These are phyloP conservation scores for Mesaphorura yosii DNA, from an alignment of 1,140 invertebrate species.

Conservation along the genomic window DNA sequence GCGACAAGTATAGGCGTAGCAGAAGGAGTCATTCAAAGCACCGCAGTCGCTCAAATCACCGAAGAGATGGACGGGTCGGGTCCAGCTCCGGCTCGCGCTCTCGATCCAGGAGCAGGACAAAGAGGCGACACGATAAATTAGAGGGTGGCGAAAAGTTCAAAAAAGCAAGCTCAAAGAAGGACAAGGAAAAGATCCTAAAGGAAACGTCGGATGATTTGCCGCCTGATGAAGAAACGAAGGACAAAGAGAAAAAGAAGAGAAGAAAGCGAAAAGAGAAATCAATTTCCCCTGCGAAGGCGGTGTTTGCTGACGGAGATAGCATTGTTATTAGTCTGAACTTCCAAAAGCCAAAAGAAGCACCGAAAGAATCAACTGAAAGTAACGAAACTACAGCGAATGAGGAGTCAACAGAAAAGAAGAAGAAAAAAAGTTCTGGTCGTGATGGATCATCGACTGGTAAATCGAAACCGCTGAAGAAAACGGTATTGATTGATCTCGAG, in stretches of 20 bases:
- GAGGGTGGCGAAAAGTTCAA: too few relatives aligned
- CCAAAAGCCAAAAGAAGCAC: conserved; percentile 35
- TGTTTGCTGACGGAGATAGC: conserved; percentile 81
- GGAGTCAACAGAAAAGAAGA: background rate
- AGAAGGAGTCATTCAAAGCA: conserved; percentile 35
- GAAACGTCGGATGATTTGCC: conserved; percentile 4
- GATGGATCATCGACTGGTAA: conserved; percentile 2
- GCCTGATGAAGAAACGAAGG: conserved; percentile 32
- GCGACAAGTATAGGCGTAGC: conserved; percentile 31
- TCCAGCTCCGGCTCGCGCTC: conserved; percentile 35
- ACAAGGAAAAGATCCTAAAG: conserved; percentile 26
- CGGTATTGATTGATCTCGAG: conserved; percentile 25
- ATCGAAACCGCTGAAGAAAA: conserved; percentile 21
- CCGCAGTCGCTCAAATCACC: conserved; percentile 35
- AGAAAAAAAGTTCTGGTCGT: conserved; percentile 1
- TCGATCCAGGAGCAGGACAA: conserved; percentile 31
- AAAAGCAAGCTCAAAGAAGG: too few relatives aligned
- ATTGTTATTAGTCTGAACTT: conserved; percentile 84
- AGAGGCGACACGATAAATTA: conserved; percentile 6
- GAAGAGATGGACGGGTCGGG: conserved; percentile 27
- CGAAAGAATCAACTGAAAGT: conserved; percentile 10
- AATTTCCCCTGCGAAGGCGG: conserved; percentile 65
- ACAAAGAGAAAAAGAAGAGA: conserved; percentile 37
- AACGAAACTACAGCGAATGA: background rate
- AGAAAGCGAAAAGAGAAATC: conserved; percentile 44